Evolutionary conservation across 2,113 vertebrate species (phyloP), one percentile per base, ranked within the genome.

Genomic region (Mus musculus): DNA sequence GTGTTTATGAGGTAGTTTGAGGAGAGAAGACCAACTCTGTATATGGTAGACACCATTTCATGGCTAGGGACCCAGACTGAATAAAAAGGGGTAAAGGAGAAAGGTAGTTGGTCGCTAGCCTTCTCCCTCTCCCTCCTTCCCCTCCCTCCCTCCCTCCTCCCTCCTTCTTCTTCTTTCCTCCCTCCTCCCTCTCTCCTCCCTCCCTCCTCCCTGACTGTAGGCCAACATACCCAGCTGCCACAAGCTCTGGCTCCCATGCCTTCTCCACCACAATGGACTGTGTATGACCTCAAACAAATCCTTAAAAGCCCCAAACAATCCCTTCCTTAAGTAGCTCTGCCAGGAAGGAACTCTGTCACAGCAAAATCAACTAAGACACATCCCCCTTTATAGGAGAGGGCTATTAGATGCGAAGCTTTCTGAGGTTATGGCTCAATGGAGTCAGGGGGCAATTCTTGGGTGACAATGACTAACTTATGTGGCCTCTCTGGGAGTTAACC

Each of bases 121-220:
- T 81, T 26, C 20, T 17, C 61, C 56, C 20, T 56, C 56, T 28
- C 24, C 75, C 5, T 3, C 36, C 52, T 30, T 36, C 3, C 8
- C n/a, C 20, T 42, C 22, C 13, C 7, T 20, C n/a, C 26, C 7
- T 7, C 17, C 61, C 4, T 22, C 12, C 80, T n/a, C 4, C 11
- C 28, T 33, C 12, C 65, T 2, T 3, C 75, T 7, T 13, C 4
- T 28, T 11, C 13, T 1, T 11, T 13, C 24, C 65, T 1, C 1
- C 65, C 28, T 19, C 10, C 11, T 2, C 7, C 20, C 12, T 82
- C 33, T 17, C 11, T 24, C 19, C 54, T 7, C 7, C 54, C 36
- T 65, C 42, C 22, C 42, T 24, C 16, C 17, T 52, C 36, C 61
- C 61, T 67, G 13, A 67, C 82, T 42, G 22, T 28, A 28, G 56